Conservation (phyloP, 2,797 vertebrate species). For the Rhincodon typus region DNA sequence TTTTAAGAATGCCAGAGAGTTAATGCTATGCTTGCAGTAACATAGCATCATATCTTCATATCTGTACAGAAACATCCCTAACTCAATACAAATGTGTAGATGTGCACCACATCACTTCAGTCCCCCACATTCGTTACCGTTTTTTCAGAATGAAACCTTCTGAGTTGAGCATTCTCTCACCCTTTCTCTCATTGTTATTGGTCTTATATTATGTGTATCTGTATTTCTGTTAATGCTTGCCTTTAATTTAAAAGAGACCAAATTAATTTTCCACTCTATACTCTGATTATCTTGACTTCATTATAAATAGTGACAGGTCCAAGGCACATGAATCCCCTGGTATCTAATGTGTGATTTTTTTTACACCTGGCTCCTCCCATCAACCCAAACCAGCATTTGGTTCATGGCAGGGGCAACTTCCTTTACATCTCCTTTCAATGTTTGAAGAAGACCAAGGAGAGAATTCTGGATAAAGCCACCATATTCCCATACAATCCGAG, state of each 20-base stretch:
- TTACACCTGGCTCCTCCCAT: neutral
- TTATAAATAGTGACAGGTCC: neutral
- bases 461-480: neutral
- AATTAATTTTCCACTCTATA: neutral
- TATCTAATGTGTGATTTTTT: neutral
- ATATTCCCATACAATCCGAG: neutral
- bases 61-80: neutral
- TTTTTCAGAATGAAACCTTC: neutral
- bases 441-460: too few relatives aligned
- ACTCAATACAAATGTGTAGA: neutral
- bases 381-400: neutral
- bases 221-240: neutral
- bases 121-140: too few relatives aligned
- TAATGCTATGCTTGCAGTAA: neutral
- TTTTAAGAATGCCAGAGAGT: neutral
- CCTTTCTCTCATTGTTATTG: neutral
- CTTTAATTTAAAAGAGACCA: neutral
- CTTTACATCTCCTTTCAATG: neutral
- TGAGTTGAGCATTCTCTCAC: too few relatives aligned
- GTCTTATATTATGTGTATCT: neutral
- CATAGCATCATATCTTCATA: neutral
- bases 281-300: neutral
- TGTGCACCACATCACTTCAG: neutral
- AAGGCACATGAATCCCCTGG: neutral
- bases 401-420: neutral